Base-by-base conservation (phyloP, 2,113 vertebrate genomes). In the Pardalotus punctatus region DNA sequence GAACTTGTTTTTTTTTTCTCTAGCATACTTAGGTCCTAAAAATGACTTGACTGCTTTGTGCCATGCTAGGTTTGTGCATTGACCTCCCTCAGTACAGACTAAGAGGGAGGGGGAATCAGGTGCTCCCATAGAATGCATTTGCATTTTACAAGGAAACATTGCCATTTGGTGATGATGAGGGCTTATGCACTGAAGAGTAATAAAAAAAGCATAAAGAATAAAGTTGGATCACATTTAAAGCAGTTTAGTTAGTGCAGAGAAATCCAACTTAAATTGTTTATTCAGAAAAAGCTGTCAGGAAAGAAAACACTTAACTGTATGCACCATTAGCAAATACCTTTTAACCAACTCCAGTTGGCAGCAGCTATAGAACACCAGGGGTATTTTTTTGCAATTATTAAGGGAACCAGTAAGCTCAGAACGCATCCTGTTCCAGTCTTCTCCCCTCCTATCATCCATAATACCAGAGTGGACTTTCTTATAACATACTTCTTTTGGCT, bases 61-160 rank as follows among this genome's bases (percentile, higher is more conserved):
- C 35, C 43, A 18, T 11, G 21, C 48, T 47, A 28, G 51, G 14
- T 47, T 77, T 61, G 24, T 67, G 24, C 38, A 21, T 4, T 10
- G 12, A 42, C 18, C 19, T 64, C 29, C 48, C 35, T 36, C 35
- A 27, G 24, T 0, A 1, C 2, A 51, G 27, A 28, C 27, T n/a
- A 69, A n/a, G 27, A 62, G 20, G 24, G 18, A 86, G 12, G 25
- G 10, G 11, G 25, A 86, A 79, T 28, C 21, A 24, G 42, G 25
- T 25, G 33, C 1, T 2, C 36, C 31, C 20, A 20, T 2, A 43
- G 19, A 62, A 93, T 31, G 3, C 9, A 50, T 78, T 89, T 72
- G 23, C 18, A 57, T 89, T 81, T 72, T 57, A 38, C n/a, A 73
- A 66, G 31, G 9, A 70, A 53, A 48, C 22, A 43, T 51, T 56